These are phyloP conservation scores for Diploscapter pachys DNA, from an alignment of 1,140 invertebrate species.

Conservation along the genomic window DNA sequence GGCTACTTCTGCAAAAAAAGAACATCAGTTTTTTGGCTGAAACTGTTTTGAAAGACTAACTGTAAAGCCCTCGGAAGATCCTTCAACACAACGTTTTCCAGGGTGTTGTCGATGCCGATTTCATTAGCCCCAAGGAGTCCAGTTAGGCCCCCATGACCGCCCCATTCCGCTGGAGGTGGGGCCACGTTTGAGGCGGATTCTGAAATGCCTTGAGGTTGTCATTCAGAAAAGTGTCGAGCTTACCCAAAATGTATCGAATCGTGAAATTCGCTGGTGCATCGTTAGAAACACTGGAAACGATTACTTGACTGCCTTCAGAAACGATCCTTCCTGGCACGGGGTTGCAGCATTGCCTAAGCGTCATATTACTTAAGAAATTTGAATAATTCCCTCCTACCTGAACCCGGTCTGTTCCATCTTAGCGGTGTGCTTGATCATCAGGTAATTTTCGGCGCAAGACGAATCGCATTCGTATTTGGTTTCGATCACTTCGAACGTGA, in stretches of 20 bases:
- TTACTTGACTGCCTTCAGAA: slow-evolving; percentile 22
- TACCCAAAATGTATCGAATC: slow-evolving; percentile 37
- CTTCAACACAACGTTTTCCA: slow-evolving; percentile 32
- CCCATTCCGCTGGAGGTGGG: slow-evolving; percentile 32
- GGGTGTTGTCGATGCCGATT: slow-evolving; percentile 37
- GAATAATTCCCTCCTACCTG: slow-evolving; percentile 19
- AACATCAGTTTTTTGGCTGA: no score
- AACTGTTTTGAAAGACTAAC: no score
- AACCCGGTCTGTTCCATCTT: slow-evolving; percentile 39
- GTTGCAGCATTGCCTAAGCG: slow-evolving; percentile 36
- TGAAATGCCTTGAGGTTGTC: slow-evolving; percentile 17
- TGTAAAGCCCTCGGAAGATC: slow-evolving; percentile 15
- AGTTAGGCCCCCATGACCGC: slow-evolving; percentile 29
- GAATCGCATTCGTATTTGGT: slow-evolving; percentile 37
- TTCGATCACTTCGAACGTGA: slow-evolving; percentile 38
- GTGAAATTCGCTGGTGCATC: slow-evolving; percentile 31
- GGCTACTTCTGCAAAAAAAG: no score
- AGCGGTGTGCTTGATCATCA: slow-evolving; percentile 37
- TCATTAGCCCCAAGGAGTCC: slow-evolving; percentile 28
- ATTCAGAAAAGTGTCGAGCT: neutral
- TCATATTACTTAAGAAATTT: neutral
- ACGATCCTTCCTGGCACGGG: slow-evolving; percentile 32
- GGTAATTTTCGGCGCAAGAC: slow-evolving; percentile 37
- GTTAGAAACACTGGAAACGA: slow-evolving; percentile 17
- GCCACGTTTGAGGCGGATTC: slow-evolving; percentile 10